Base-by-base conservation (phyloP, 1,140 invertebrate species). In the Cepaea nemoralis region DNA sequence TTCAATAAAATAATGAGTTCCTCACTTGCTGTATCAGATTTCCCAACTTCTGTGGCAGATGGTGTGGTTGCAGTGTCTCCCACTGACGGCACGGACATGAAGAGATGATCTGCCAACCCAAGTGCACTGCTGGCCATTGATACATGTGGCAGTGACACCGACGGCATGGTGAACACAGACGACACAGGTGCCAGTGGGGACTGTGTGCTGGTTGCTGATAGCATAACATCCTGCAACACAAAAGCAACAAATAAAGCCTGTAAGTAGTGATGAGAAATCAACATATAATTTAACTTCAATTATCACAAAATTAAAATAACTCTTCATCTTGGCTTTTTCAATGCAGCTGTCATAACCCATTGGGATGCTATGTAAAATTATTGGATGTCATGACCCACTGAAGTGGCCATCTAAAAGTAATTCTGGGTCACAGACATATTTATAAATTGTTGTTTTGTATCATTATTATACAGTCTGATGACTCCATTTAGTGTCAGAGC, bases 141-240 rank as follows among this genome's bases (percentile, higher is more conserved):
- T 12, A 86, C 86, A 39, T 85, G 86, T 22, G 88, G 85, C 85
- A 90, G 84, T 76, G 87, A 88, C n/a, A 89, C 88, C 14, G 86
- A 86, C n/a, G 90, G 89, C 84, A 91, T 89, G 48, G 88, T 88
- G 74, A 89, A 88, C n/a, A 90, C 88, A 3, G 87, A 89, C 55
- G 88, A 88, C n/a, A 87, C 86, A 0, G 89, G 87, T 69, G 89
- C 88, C 87, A 89, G 83, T 33, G 90, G 90, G 35, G 90, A 90
- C 85, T 90, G 89, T 40, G 89, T 90, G 69, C 86, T 88, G 31
- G 89, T 89, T 8, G 89, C 89, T 80, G 89, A 91, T 70, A 91
- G 85, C 90, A 91, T 91, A 83, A 91, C 90, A 90, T 90, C 90
- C 90, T 91, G 85, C 22, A n/a, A 74, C 19, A 63, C 55, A 59